Conservation (phyloP, 2,888 invertebrate species). For the Pristionchus entomophagus region DNA sequence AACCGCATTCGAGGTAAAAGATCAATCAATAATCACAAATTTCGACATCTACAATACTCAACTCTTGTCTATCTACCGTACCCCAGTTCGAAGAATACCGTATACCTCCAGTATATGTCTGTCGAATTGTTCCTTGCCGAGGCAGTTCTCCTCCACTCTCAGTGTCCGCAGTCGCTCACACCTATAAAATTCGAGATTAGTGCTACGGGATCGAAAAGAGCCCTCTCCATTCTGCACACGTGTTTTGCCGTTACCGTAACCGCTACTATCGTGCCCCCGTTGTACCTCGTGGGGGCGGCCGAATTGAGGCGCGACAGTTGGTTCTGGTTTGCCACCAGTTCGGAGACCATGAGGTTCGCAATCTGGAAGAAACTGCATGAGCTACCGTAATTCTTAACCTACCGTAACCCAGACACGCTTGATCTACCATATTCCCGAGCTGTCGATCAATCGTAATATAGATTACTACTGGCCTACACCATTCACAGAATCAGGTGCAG, state of each 20-base stretch:
- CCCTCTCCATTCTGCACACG: not conserved
- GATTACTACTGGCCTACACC: too few relatives aligned
- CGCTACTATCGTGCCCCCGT: too few relatives aligned
- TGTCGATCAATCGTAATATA: too few relatives aligned
- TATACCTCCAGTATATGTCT: slow-evolving; percentile 26
- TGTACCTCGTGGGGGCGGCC: not conserved
- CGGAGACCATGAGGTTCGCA: slow-evolving; percentile 85
- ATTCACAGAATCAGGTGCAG: too few relatives aligned
- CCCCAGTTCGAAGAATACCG: too few relatives aligned
- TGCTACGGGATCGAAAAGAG: not conserved
- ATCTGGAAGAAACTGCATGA: slow-evolving; percentile 79
- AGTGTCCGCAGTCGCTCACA: slow-evolving; percentile 92
- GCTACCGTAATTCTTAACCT: too few relatives aligned
- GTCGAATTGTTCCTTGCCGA: slow-evolving; percentile 78
- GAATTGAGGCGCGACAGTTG: slow-evolving; percentile 81
- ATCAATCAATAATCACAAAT: too few relatives aligned
- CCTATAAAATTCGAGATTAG: slow-evolving; percentile 63
- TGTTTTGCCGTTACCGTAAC: not conserved
- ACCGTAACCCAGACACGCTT: too few relatives aligned
- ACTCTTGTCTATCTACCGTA: too few relatives aligned
- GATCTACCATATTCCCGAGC: too few relatives aligned
- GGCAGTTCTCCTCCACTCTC: slow-evolving; percentile 93
- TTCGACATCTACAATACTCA: too few relatives aligned
- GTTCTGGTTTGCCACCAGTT: slow-evolving; percentile 95
- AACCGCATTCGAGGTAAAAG: too few relatives aligned